A percentile compares a stretch with the other conserved stretches of the same genome.
phyloP scores from a whole-genome alignment of 2,888 invertebrate genomes.

The Dromius quadrimaculatus region DNA sequence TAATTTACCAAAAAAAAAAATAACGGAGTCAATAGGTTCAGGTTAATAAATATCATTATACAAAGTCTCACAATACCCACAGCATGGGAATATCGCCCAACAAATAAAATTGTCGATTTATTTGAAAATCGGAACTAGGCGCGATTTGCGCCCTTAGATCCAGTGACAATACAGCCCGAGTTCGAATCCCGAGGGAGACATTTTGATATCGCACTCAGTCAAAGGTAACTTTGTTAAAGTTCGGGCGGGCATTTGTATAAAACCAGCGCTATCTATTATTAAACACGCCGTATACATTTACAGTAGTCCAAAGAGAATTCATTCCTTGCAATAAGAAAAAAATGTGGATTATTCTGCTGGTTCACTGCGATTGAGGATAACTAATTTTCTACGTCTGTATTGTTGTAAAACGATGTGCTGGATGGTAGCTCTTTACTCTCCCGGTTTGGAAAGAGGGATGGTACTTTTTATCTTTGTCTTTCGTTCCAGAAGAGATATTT shows the following conservation, averaged over 20 bases:
- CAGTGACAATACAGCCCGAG: conserved; percentile 39
- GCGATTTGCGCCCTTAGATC: conserved; percentile 25
- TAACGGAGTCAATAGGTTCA: conserved; percentile 23
- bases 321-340: background rate
- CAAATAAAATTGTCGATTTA: conserved; percentile 50
- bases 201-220: conserved; percentile 57
- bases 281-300: conserved; percentile 47
- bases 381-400: conserved; percentile 56
- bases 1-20: conserved; percentile 30
- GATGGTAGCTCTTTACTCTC: conserved; percentile 36
- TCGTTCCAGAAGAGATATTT: background rate
- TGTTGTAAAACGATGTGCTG: conserved; percentile 50
- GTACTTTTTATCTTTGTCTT: background rate
- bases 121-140: conserved; percentile 42
- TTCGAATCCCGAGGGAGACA: conserved; percentile 10
- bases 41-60: conserved; percentile 32
- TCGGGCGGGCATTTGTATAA: conserved; percentile 58
- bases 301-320: background rate
- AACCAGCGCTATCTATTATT: conserved; percentile 58
- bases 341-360: conserved; percentile 10
- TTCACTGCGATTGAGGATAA: conserved; percentile 54
- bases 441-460: background rate
- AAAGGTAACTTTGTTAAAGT: conserved; percentile 58
- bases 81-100: conserved; percentile 17
- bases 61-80: conserved; percentile 20